Conservation (phyloP, 1,140 invertebrate genomes). For the Bombus superbus region DNA sequence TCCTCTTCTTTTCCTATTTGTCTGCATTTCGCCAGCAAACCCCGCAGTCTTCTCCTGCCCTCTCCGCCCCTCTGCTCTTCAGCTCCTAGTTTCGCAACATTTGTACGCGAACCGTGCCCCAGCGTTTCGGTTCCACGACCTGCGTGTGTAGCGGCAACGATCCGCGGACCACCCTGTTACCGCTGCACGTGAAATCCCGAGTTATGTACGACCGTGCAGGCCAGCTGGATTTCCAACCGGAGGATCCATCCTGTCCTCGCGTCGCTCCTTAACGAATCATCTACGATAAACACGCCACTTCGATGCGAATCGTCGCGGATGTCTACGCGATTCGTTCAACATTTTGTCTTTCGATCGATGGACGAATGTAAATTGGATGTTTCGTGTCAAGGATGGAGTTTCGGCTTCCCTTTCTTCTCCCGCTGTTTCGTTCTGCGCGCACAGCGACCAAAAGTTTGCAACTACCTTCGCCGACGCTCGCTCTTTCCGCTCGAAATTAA, state of each 20-base stretch:
- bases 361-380: too few species aligned
- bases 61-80: not conserved
- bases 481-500: too few species aligned
- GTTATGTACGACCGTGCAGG: slow-evolving; percentile 61
- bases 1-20: slow-evolving; percentile 35
- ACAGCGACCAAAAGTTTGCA: too few species aligned
- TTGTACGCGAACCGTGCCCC: not conserved
- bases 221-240: slow-evolving; percentile 66
- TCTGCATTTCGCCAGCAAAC: slow-evolving; percentile 44
- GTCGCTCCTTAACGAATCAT: not conserved
- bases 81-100: slow-evolving; percentile 1
- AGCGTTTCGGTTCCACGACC: slow-evolving; percentile 25
- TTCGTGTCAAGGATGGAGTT: too few species aligned
- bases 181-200: slow-evolving; percentile 69
- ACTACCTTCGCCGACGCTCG: too few species aligned
- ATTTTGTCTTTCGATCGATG: too few species aligned
- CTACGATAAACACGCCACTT: not conserved
- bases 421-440: too few species aligned
- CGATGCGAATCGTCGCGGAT: not conserved
- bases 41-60: too few species aligned
- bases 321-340: too few species aligned
- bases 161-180: slow-evolving; percentile 52
- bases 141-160: slow-evolving; percentile 63
- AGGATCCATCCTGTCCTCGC: slow-evolving; percentile 47
- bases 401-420: too few species aligned